These are phyloP conservation scores for Sarotherodon lohbergeri DNA, from an alignment of 2,113 vertebrate species.

Conservation along the genomic window DNA sequence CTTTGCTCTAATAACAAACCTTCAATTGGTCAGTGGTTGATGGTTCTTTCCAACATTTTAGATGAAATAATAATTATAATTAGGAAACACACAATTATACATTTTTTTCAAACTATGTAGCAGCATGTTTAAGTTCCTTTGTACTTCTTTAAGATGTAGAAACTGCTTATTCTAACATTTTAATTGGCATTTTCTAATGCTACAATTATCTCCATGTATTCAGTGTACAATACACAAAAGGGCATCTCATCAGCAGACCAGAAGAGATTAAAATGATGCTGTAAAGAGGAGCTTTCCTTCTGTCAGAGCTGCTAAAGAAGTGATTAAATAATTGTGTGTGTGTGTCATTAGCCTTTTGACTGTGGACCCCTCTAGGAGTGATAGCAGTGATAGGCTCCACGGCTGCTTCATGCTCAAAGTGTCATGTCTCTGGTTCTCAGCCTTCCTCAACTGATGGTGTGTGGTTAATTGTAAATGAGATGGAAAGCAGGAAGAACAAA, in stretches of 20 bases:
- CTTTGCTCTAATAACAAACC: not conserved
- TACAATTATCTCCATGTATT: not conserved
- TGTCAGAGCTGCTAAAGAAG: not conserved
- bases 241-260: not conserved
- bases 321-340: slow-evolving; percentile 38
- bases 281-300: slow-evolving; percentile 8
- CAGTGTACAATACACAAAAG: not conserved
- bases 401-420: slow-evolving; percentile 16
- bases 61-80: not conserved
- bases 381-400: slow-evolving; percentile 38
- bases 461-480: slow-evolving; percentile 54
- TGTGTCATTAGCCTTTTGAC: slow-evolving; percentile 50
- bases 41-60: not conserved
- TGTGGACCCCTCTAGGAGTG: slow-evolving; percentile 39
- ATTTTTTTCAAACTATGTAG: not conserved
- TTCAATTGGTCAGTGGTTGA: not conserved
- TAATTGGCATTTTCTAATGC: not conserved
- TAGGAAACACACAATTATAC: not conserved
- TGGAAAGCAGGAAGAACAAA: not conserved
- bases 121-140: not conserved
- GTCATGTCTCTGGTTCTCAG: slow-evolving; percentile 16
- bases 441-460: slow-evolving; percentile 22
- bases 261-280: not conserved
- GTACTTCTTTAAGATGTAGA: not conserved
- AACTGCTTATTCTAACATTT: not conserved